Evolutionary conservation across 1,140 invertebrate genomes (phyloP), one percentile per base, ranked within the genome.

Genomic region (Ooceraea biroi): DNA sequence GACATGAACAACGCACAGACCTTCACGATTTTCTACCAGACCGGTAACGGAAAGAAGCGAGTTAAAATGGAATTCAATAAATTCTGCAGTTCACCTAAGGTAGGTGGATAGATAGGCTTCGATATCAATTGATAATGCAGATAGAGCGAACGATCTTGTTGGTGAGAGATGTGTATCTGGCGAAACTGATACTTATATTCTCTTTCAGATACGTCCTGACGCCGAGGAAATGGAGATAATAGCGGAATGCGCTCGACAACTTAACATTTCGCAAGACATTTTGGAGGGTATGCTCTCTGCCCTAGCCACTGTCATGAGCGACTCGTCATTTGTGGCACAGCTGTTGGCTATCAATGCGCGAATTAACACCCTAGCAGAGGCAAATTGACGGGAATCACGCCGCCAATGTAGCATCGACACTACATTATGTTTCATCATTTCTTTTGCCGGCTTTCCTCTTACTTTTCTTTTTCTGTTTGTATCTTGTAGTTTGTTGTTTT

Each of bases 21-120:
- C 30, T 96, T 98, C 90, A 97, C 97, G 19, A 95, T 98, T 88
- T 98, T 98, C 94, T 97, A 97, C 91, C 96, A 97, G 86, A 95
- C 96, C 22, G 95, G 93, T 87, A 95, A 94, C 76, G 96, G 95
- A 14, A 97, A 97, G 87, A 96, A 95, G 85, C 95, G 96, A 78
- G 94, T 96, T 55, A 97, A 97, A 92, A 94, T 97, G 57, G 95
- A 95, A 85, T 97, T 97, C 85, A 95, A 95, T 25, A 95, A 95
- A 36, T 97, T 97, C 87, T 94, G 95, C 82, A 95, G 96, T 90
- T 92, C 95, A 83, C 94, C 95, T 52, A 95, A 96, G 95, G 97
- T 97, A n/a, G n/a, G n/a, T n/a, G n/a, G n/a, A 84, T 14, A 52
- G 0, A 30, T 11, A n/a, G n/a, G 19, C 46, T 11, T 50, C 22